phyloP scores from a whole-genome alignment of 1,140 invertebrate genomes.

The Pseudomyrmex sp. region DNA sequence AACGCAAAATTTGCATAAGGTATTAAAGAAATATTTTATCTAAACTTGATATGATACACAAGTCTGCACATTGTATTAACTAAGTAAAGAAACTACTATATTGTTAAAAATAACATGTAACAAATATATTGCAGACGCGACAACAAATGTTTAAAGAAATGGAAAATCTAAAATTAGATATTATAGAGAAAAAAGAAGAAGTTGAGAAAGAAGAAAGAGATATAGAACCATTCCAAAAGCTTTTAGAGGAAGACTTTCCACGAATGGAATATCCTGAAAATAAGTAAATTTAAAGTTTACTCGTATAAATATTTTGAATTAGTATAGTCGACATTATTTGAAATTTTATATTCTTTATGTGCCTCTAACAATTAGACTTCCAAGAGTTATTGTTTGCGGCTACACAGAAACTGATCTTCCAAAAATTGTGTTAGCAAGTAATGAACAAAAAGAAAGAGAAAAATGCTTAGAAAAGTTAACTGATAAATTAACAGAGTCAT shows the following conservation, averaged over 20 bases:
- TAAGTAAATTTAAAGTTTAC: constrained; percentile 70
- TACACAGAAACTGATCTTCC: constrained; percentile 78
- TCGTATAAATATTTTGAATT: not conserved
- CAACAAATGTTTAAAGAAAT: constrained; percentile 16
- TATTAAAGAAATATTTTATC: constrained; percentile 62
- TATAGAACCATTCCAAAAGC: not conserved
- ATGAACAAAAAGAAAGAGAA: constrained; percentile 70
- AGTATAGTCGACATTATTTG: not conserved
- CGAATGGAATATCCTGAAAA: constrained; percentile 79
- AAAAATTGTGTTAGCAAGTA: constrained; percentile 80
- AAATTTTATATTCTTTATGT: not conserved
- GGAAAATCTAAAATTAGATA: not conserved
- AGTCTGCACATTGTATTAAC: not conserved
- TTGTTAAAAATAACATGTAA: constrained; percentile 6
- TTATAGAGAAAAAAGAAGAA: constrained; percentile 12
- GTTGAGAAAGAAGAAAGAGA: constrained; percentile 1
- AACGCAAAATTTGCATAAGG: constrained; percentile 77
- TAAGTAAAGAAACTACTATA: not conserved
- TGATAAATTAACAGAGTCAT: constrained; percentile 86
- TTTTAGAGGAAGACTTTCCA: constrained; percentile 60
- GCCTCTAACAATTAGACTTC: constrained; percentile 68
- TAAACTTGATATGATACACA: not conserved
- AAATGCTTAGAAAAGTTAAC: constrained; percentile 80
- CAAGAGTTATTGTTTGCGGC: constrained; percentile 81
- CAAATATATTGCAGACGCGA: constrained; percentile 34